A percentile compares a stretch with the other conserved stretches of the same genome.
Evolutionary conservation across 2,113 vertebrate genomes (phyloP).

Genomic region (Tautogolabrus adspersus): DNA sequence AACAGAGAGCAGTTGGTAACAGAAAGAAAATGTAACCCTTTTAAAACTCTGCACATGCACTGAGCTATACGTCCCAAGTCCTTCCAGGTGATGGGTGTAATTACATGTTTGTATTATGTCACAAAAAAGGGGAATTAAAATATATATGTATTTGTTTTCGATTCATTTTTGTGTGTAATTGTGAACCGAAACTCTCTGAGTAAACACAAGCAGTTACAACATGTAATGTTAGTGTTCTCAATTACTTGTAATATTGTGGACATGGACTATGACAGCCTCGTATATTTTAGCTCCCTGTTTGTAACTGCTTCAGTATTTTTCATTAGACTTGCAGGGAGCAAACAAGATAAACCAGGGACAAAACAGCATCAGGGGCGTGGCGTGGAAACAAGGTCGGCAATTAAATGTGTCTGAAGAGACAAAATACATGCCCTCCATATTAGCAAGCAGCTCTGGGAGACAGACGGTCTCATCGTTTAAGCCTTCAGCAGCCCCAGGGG

Average conservation of each 20-base stretch:
- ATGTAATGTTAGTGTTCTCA: background rate
- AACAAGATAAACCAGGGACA: constrained; percentile 47
- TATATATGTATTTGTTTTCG: no score
- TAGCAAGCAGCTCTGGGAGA: constrained; percentile 62
- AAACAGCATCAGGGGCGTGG: constrained; percentile 35
- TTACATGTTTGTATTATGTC: background rate
- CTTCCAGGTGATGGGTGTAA: background rate
- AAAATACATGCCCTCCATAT: constrained; percentile 53
- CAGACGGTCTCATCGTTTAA: constrained; percentile 56
- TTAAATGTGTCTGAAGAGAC: constrained; percentile 59
- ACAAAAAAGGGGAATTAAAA: no score
- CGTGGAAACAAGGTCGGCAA: constrained; percentile 48
- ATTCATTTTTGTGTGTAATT: background rate
- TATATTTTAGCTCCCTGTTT: constrained; percentile 33
- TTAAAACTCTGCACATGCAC: background rate
- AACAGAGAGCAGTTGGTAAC: constrained; percentile 13
- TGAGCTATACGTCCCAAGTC: background rate
- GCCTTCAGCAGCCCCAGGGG: constrained; percentile 22
- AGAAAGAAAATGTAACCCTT: background rate
- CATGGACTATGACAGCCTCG: background rate
- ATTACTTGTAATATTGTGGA: background rate
- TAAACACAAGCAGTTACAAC: background rate
- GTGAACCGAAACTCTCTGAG: background rate
- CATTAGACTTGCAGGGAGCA: constrained; percentile 29
- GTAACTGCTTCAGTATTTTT: constrained; percentile 22